Conservation (phyloP, 2,797 vertebrate species). For the Enteromius anoplus region DNA sequence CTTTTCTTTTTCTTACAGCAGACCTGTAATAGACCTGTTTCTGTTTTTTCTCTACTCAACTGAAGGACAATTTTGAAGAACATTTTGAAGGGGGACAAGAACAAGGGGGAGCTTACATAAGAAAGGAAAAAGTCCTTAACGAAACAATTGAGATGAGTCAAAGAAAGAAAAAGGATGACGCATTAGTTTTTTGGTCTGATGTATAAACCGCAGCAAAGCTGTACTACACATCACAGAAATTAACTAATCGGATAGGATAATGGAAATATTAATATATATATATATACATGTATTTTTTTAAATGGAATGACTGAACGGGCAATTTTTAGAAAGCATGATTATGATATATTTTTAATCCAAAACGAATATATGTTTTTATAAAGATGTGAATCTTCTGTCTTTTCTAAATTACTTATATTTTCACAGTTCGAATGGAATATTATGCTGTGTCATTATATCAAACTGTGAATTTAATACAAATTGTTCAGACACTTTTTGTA, state of each 20-base stretch:
- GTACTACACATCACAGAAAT: constrained; percentile 77
- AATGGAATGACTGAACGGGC: constrained; percentile 83
- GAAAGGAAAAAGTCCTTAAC: not conserved
- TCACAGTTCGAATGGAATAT: constrained; percentile 89
- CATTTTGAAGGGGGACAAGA: constrained; percentile 32
- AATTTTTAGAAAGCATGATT: constrained; percentile 82
- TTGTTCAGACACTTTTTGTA: constrained; percentile 85
- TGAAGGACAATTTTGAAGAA: constrained; percentile 29
- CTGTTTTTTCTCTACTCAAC: constrained; percentile 10
- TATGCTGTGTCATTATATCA: constrained; percentile 86
- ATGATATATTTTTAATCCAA: constrained; percentile 76
- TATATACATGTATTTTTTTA: constrained; percentile 61
- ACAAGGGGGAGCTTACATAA: not conserved
- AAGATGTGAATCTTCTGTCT: constrained; percentile 86
- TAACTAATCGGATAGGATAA: constrained; percentile 79
- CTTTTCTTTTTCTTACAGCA: not conserved
- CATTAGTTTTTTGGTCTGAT: not conserved
- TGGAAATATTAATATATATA: constrained; percentile 76
- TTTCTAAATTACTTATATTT: constrained; percentile 75
- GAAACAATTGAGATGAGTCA: constrained; percentile 16
- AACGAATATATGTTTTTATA: constrained; percentile 83
- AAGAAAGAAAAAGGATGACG: constrained; percentile 2
- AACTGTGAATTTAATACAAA: constrained; percentile 92
- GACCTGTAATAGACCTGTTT: not conserved
- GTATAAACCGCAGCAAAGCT: constrained; percentile 11